phyloP scores from a whole-genome alignment of 2,797 vertebrate species.

The Vespertilio murinus region DNA sequence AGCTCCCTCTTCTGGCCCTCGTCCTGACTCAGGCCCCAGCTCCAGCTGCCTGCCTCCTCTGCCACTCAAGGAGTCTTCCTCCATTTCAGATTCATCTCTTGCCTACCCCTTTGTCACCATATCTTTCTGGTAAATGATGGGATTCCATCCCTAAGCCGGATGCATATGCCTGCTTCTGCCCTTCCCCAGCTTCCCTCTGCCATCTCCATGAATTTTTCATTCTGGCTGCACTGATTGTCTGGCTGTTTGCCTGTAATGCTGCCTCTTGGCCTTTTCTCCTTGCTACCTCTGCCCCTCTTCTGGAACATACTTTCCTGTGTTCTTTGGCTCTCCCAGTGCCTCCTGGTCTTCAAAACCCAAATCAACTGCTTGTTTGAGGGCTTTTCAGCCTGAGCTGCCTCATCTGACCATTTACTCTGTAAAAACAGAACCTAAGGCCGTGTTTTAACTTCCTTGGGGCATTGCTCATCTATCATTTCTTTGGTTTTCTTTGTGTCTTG shows the following conservation, averaged over 20 bases:
- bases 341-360: background rate
- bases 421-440: background rate
- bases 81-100: background rate
- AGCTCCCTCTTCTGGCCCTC: background rate
- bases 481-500: background rate
- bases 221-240: background rate
- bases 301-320: background rate
- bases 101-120: background rate
- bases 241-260: rapidly evolving
- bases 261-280: background rate
- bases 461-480: background rate
- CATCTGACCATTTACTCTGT: background rate
- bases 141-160: background rate
- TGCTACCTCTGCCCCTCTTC: background rate
- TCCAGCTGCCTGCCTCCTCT: background rate
- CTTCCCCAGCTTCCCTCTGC: background rate
- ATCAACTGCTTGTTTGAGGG: background rate
- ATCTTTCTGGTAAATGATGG: background rate
- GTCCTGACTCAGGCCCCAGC: background rate
- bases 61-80: background rate
- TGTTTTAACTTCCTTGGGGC: background rate
- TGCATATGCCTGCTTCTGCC: background rate
- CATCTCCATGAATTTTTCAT: background rate
- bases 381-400: background rate
- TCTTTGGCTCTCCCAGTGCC: background rate